phyloP scores from a whole-genome alignment of 2,888 invertebrate species.

The Caenorhabditis drosophilae region DNA sequence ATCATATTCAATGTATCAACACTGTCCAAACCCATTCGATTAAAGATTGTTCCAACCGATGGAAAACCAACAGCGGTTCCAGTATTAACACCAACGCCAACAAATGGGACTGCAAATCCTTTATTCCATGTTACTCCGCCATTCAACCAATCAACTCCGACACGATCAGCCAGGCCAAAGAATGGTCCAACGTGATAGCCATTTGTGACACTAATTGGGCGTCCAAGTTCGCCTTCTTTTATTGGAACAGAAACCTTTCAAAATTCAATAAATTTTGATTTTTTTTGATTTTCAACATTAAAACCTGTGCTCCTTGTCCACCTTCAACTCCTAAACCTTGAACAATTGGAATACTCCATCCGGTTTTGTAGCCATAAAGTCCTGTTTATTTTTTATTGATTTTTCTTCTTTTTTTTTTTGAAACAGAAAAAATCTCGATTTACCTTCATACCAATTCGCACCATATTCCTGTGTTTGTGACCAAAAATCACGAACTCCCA shows the following conservation, averaged over 20 bases:
- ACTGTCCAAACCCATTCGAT: conserved; percentile 47
- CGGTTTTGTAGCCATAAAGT: conserved; percentile 57
- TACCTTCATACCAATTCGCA: conserved; percentile 61
- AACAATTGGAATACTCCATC: conserved; percentile 61
- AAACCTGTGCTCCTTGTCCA: conserved; percentile 53
- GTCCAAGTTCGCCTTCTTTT: conserved; percentile 60
- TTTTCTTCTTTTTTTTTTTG: neutral
- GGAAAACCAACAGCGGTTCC: conserved; percentile 61
- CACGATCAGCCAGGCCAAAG: conserved; percentile 56
- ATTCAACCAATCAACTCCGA: conserved; percentile 64
- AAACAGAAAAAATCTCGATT: neutral
- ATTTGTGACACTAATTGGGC: conserved; percentile 54
- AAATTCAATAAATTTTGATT: too few relatives aligned
- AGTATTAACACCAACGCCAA: conserved; percentile 60
- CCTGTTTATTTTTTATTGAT: conserved; percentile 19
- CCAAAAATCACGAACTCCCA: conserved; percentile 59
- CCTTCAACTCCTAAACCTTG: conserved; percentile 59
- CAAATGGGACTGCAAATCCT: conserved; percentile 57
- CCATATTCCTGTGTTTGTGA: conserved; percentile 55
- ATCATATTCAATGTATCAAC: conserved; percentile 41
- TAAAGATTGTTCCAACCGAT: conserved; percentile 54
- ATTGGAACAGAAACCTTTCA: conserved; percentile 50
- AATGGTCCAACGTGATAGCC: conserved; percentile 63
- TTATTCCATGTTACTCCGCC: conserved; percentile 57
- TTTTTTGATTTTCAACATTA: too few relatives aligned